These are phyloP conservation scores for Tetramorium bicarinatum DNA, from an alignment of 2,888 invertebrate species.

Conservation along the genomic window DNA sequence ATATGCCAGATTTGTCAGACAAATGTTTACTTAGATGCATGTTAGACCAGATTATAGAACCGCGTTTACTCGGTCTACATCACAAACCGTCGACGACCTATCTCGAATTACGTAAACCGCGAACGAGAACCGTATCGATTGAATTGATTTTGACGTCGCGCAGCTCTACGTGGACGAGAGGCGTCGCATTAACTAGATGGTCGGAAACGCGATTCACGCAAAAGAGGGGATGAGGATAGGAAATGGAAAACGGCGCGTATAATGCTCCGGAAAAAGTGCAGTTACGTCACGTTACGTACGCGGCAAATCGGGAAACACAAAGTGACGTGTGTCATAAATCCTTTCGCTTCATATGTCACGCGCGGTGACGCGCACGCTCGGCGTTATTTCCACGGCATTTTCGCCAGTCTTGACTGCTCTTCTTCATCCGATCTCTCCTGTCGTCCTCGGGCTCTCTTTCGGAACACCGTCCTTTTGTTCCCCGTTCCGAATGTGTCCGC, in stretches of 20 bases:
- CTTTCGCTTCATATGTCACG: conserved; percentile 28
- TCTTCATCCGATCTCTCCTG: not conserved
- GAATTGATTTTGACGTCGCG: conserved; percentile 31
- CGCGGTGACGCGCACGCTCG: not conserved
- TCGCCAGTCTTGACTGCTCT: not conserved
- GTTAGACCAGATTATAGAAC: conserved; percentile 15
- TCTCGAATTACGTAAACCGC: conserved; percentile 34
- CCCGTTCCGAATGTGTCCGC: conserved; percentile 5
- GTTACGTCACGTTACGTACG: not conserved
- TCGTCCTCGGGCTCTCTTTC: not conserved
- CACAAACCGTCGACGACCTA: conserved; percentile 11
- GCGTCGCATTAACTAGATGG: conserved; percentile 15
- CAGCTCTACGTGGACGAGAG: conserved; percentile 2
- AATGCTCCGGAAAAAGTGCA: conserved; percentile 24
- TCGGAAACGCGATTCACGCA: not conserved
- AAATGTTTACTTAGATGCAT: conserved; percentile 9
- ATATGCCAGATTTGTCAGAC: not conserved
- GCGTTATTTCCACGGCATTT: conserved; percentile 19
- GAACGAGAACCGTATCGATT: conserved; percentile 33
- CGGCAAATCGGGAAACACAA: conserved; percentile 13
- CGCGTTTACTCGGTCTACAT: conserved; percentile 17
- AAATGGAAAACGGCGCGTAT: conserved; percentile 18
- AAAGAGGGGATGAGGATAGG: not conserved
- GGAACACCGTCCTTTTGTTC: conserved; percentile 11
- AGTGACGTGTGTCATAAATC: conserved; percentile 29